Evolutionary conservation across 2,888 invertebrate species (phyloP), one percentile per base, ranked within the genome.

Genomic region (Phrixothrix hirtus): DNA sequence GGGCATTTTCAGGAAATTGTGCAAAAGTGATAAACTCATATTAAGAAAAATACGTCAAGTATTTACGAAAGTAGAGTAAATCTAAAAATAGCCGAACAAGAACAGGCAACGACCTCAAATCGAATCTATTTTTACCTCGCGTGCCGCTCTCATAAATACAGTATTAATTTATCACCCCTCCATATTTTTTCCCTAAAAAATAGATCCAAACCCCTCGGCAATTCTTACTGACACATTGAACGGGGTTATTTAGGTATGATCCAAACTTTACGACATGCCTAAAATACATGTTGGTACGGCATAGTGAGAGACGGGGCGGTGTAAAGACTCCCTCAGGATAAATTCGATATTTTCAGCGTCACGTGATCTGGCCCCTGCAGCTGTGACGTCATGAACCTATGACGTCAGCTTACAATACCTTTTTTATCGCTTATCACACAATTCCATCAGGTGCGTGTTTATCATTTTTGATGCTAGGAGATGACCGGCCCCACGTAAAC

Each of bases 241-340:
- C 21, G 21, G n/a, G n/a, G n/a, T n/a, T n/a, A n/a, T n/a, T n/a
- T n/a, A 21, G 21, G 4, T 21, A 21, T 7, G 30, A 13, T 26
- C 14, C 17, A 36, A 37, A 45, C 21, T 47, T 47, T 47, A 39
- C 37, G 29, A 30, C 37, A 21, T 11, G n/a, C 10, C 32, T 27
- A 27, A 38, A 47, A 47, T 47, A 38, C 31, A 38, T 38, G 27
- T 27, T 26, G 25, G 38, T 27, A 21, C 30, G 31, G 26, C 17
- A 27, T n/a, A n/a, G n/a, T n/a, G n/a, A n/a, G 9, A 30, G 13
- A 17, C 41, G 41, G 27, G 15, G 17, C 27, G 34, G 32, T 13
- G 45, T 35, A 54, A 50, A 47, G 47, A 53, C 52, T 57, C 61
- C 59, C 59, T 46, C 55, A 59, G 59, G 59, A 58, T 55, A 58